Evolutionary conservation across 2,888 invertebrate genomes (phyloP).

Genomic region (Nyleta sp.): DNA sequence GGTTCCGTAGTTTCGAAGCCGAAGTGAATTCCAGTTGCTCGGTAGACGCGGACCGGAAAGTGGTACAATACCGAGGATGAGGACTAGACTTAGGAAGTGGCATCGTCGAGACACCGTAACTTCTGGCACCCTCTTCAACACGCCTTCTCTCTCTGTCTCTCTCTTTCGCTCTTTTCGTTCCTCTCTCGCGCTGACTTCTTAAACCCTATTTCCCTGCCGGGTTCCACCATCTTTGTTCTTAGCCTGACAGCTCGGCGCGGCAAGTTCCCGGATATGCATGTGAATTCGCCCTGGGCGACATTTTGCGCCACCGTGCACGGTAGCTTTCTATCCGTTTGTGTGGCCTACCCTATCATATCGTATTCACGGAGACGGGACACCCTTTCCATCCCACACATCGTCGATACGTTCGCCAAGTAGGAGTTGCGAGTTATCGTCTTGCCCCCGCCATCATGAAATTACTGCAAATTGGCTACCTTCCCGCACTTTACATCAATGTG

Average conservation of each 20-base stretch:
- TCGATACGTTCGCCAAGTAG: slow-evolving; percentile 53
- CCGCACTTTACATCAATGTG: slow-evolving; percentile 31
- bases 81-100: slow-evolving; percentile 69
- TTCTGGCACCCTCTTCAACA: slow-evolving; percentile 75
- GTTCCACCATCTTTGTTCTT: slow-evolving; percentile 57
- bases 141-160: slow-evolving; percentile 15
- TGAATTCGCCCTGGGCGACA: slow-evolving; percentile 40
- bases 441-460: slow-evolving; percentile 32
- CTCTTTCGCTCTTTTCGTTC: slow-evolving; percentile 60
- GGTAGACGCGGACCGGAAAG: slow-evolving; percentile 59
- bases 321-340: slow-evolving; percentile 53
- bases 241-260: slow-evolving; percentile 42
- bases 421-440: slow-evolving; percentile 17
- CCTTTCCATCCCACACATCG: slow-evolving; percentile 35
- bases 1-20: slow-evolving; percentile 69
- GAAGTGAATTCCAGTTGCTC: slow-evolving; percentile 60
- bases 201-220: slow-evolving; percentile 57
- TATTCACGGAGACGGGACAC: slow-evolving; percentile 49
- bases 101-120: slow-evolving; percentile 81
- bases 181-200: slow-evolving; percentile 60
- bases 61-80: slow-evolving; percentile 66
- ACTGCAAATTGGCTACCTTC: slow-evolving; percentile 49
- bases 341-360: slow-evolving; percentile 75
- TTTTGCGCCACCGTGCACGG: slow-evolving; percentile 34
- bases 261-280: slow-evolving; percentile 53